Evolutionary conservation across 2,113 vertebrate genomes (phyloP).

Genomic region (Poicephalus gulielmi): DNA sequence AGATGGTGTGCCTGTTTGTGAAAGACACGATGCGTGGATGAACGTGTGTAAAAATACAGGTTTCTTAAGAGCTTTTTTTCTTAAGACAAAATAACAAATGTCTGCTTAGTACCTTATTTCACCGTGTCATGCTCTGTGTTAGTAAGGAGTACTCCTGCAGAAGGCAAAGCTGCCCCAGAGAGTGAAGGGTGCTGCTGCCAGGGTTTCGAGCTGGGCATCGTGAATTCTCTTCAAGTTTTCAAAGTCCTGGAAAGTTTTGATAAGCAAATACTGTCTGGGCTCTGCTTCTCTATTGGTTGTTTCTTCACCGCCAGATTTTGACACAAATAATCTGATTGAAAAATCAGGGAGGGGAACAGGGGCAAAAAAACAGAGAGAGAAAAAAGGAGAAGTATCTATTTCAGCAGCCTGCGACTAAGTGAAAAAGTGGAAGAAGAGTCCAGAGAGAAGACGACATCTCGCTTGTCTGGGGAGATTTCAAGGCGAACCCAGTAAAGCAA

Average conservation of each 20-base stretch:
- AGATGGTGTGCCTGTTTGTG: slow-evolving; percentile 58
- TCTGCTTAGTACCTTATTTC: background rate
- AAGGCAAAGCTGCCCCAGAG: slow-evolving; percentile 22
- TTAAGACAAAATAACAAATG: background rate
- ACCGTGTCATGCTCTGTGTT: background rate
- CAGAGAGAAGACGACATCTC: slow-evolving; percentile 12
- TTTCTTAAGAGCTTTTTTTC: slow-evolving; percentile 7
- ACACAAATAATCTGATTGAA: slow-evolving; percentile 87
- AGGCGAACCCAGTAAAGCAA: slow-evolving; percentile 37
- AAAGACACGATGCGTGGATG: slow-evolving; percentile 22
- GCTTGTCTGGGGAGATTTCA: slow-evolving; percentile 1
- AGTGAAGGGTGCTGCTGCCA: slow-evolving; percentile 4
- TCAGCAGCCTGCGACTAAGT: slow-evolving; percentile 68
- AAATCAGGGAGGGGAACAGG: slow-evolving; percentile 82
- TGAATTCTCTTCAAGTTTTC: slow-evolving; percentile 56
- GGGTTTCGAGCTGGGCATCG: slow-evolving; percentile 23
- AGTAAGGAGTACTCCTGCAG: slow-evolving; percentile 14
- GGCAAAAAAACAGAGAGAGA: slow-evolving; percentile 50
- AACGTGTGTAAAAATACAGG: slow-evolving; percentile 55
- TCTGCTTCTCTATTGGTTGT: slow-evolving; percentile 71
- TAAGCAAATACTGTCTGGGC: slow-evolving; percentile 76
- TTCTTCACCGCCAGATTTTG: slow-evolving; percentile 80
- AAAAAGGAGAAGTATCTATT: slow-evolving; percentile 87
- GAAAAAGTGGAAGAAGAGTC: slow-evolving; percentile 72
- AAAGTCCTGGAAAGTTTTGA: slow-evolving; percentile 75